Conservation (phyloP, 2,888 invertebrate genomes). For the Oscheius sp. region DNA sequence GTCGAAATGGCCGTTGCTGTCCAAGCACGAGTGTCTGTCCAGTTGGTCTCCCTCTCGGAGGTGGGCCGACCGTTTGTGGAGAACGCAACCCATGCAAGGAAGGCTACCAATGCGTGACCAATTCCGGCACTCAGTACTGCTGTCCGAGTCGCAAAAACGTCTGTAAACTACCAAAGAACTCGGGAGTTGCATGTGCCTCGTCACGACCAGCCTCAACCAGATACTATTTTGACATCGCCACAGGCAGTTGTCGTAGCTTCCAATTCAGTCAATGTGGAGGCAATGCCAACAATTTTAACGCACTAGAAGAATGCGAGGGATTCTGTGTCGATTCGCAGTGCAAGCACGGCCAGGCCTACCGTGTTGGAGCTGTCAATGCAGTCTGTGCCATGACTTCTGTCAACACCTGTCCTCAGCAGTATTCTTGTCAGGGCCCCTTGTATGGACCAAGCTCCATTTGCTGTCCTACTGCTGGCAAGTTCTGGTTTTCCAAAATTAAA, state of each 20-base stretch:
- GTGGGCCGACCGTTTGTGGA: conserved; percentile 64
- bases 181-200: conserved; percentile 57
- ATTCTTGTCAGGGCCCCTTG: conserved; percentile 66
- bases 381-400: conserved; percentile 60
- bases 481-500: background rate
- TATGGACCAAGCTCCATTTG: conserved; percentile 68
- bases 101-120: conserved; percentile 69
- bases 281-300: conserved; percentile 71
- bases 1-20: conserved; percentile 70
- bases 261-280: conserved; percentile 70
- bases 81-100: conserved; percentile 69
- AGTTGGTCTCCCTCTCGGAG: conserved; percentile 69
- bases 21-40: conserved; percentile 66
- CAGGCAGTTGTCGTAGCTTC: conserved; percentile 59
- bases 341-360: conserved; percentile 60
- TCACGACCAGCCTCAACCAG: conserved; percentile 52
- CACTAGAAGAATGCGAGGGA: conserved; percentile 72
- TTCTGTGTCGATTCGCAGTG: conserved; percentile 72
- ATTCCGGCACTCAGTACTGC: conserved; percentile 69
- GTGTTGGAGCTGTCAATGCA: conserved; percentile 70
- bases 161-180: conserved; percentile 49
- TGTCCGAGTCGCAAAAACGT: conserved; percentile 64
- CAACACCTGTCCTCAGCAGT: conserved; percentile 66
- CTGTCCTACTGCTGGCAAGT: conserved; percentile 63
- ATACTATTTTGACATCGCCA: conserved; percentile 59